These are phyloP conservation scores for Lagocephalus sceleratus DNA, from an alignment of 2,797 vertebrate species.

Conservation along the genomic window DNA sequence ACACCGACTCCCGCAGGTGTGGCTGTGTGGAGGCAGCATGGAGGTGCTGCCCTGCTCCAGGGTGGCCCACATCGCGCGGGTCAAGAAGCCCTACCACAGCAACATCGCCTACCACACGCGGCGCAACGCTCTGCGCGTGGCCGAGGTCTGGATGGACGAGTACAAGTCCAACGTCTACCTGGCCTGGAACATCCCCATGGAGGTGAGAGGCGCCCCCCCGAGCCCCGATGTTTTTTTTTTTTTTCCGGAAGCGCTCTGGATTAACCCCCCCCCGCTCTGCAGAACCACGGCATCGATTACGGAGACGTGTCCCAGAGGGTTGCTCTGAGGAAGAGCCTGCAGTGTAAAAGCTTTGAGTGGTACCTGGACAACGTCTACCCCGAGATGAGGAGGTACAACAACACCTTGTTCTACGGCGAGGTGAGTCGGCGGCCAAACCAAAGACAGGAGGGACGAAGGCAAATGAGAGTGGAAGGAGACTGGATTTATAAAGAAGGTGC, in stretches of 20 bases:
- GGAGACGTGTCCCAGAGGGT: slow-evolving; percentile 91
- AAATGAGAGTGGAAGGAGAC: neutral
- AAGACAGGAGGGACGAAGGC: neutral
- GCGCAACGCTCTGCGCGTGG: slow-evolving; percentile 91
- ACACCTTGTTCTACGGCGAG: slow-evolving; percentile 92
- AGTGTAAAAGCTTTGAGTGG: slow-evolving; percentile 96
- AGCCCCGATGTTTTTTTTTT: too few relatives aligned
- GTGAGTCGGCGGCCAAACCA: slow-evolving; percentile 67
- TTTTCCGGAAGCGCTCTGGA: too few relatives aligned
- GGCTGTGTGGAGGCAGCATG: slow-evolving; percentile 98
- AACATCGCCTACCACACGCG: slow-evolving; percentile 93
- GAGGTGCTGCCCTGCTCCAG: slow-evolving; percentile 96
- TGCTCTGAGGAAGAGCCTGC: slow-evolving; percentile 84
- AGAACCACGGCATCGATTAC: slow-evolving; percentile 95
- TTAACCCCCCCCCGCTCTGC: slow-evolving; percentile 42
- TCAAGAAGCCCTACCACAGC: slow-evolving; percentile 94
- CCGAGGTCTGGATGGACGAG: slow-evolving; percentile 97
- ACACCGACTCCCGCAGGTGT: slow-evolving; percentile 77
- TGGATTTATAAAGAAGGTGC: neutral
- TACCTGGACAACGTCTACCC: slow-evolving; percentile 97
- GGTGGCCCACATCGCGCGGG: slow-evolving; percentile 93
- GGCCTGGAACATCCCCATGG: slow-evolving; percentile 95
- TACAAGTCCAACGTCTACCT: slow-evolving; percentile 95
- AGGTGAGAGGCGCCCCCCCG: slow-evolving; percentile 84
- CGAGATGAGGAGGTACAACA: slow-evolving; percentile 96